A percentile compares a stretch with the other conserved stretches of the same genome.
These are phyloP conservation scores for Alectoris magna DNA, from an alignment of 2,797 vertebrate species.

Conservation along the genomic window DNA sequence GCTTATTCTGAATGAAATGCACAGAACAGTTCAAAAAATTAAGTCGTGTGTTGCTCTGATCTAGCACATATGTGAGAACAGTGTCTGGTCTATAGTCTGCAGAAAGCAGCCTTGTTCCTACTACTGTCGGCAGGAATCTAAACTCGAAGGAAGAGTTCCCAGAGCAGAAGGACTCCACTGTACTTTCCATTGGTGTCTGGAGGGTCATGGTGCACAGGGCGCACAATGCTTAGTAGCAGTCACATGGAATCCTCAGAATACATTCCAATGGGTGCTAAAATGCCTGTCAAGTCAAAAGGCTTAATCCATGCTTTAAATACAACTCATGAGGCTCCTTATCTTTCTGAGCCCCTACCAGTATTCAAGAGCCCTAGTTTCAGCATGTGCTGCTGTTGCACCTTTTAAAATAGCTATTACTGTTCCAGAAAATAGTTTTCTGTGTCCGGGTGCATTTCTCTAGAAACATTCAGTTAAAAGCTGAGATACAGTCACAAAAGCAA, in stretches of 20 bases:
- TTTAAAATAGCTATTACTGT: background rate
- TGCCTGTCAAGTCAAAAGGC: background rate
- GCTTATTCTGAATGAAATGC: background rate
- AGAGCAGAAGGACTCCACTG: background rate
- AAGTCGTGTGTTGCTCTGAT: background rate
- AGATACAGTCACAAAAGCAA: background rate
- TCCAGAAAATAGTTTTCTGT: background rate
- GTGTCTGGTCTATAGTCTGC: background rate
- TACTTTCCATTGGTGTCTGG: fast-evolving
- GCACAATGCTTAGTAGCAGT: too few species aligned
- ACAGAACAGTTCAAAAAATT: background rate
- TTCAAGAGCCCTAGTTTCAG: background rate
- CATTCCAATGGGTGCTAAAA: background rate
- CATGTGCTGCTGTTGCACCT: background rate
- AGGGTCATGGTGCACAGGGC: fast-evolving
- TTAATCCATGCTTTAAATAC: background rate
- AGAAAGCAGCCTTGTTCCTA: background rate
- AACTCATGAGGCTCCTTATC: background rate
- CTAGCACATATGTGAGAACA: background rate
- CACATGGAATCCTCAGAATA: background rate
- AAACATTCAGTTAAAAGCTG: background rate
- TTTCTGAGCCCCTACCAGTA: background rate
- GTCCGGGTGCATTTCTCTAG: background rate
- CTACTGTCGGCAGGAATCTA: fast-evolving
- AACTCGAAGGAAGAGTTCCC: background rate